Evolutionary conservation across 2,888 invertebrate genomes (phyloP).

Genomic region (Trichogramma dendrolimi): DNA sequence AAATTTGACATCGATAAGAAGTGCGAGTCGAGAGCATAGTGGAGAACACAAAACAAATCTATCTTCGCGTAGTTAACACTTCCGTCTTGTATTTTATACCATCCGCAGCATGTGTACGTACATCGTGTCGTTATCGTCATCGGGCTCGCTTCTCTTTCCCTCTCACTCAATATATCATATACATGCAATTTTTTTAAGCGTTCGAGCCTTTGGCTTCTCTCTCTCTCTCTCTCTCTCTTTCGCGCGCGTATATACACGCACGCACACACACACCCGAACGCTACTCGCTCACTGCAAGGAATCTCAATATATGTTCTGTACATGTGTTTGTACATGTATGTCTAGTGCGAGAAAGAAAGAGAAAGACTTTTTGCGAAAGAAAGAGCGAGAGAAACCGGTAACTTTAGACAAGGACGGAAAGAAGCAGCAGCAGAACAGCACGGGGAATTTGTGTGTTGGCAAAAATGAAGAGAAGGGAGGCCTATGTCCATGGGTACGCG

Average conservation of each 20-base stretch:
- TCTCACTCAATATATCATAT: neutral
- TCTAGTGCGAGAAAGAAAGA: slow-evolving; percentile 11
- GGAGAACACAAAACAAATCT: too few relatives aligned
- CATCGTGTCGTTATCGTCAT: slow-evolving; percentile 37
- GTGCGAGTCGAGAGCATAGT: too few relatives aligned
- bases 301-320: too few relatives aligned
- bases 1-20: too few relatives aligned
- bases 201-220: neutral
- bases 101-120: slow-evolving; percentile 32
- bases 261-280: slow-evolving; percentile 16
- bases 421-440: too few relatives aligned
- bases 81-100: neutral
- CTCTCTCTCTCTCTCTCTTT: neutral
- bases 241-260: slow-evolving; percentile 9
- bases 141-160: slow-evolving; percentile 2
- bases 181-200: neutral
- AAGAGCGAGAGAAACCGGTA: slow-evolving; percentile 26
- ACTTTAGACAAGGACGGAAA: slow-evolving; percentile 26
- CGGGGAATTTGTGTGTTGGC: too few relatives aligned
- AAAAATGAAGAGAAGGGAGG: too few relatives aligned
- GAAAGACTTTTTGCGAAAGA: neutral
- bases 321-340: too few relatives aligned
- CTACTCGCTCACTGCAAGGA: too few relatives aligned
- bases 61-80: too few relatives aligned
- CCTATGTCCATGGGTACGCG: too few relatives aligned